Base-by-base conservation (phyloP, 2,888 invertebrate species). In the Hedychridium roseum region DNA sequence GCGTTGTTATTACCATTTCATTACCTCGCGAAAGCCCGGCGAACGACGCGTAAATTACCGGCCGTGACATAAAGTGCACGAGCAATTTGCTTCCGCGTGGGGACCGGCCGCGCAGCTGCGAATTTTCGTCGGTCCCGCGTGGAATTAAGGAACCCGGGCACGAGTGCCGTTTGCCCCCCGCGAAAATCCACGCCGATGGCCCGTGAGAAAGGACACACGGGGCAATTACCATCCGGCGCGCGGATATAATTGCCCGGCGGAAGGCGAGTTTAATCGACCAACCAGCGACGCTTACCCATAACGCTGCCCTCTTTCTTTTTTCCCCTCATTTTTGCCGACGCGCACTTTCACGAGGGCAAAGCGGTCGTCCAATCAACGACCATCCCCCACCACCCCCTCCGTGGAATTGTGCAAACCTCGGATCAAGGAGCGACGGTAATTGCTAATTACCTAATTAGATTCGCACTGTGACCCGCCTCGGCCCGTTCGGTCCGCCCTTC, bases 361-460 rank as follows among this genome's bases (percentile, higher is more conserved):
- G 27, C 17, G 38, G 35, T n/a, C n/a, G 18, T 11, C 35, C 35
- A 34, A 20, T 17, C 17, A 9, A 17, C 11, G 16, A 16, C 21
- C 30, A 9, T 16, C 30, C 14, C 12, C 31, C 30, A 12, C 3
- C 28, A 20, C 16, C 48, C 45, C 26, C 27, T 28, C 11, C 43
- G 7, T 18, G 12, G n/a, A n/a, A n/a, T n/a, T n/a, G 39, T 18
- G 18, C 36, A 9, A 23, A 21, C 30, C 45, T 49, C 47, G 43
- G 66, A 71, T 71, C 60, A 53, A 59, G 58, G 54, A 56, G 57
- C 64, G 67, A 64, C 69, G 60, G 52, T 70, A 72, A 70, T 66
- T 62, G 60, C 63, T 73, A 70, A 74, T 74, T 72, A 68, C 64
- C 71, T 74, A 74, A 74, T 74, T 74, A 73, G 70, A 69, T 59